A percentile compares a stretch with the other conserved stretches of the same genome.
Conservation (phyloP, 1,140 invertebrate genomes). For the Bombus picipes region DNA sequence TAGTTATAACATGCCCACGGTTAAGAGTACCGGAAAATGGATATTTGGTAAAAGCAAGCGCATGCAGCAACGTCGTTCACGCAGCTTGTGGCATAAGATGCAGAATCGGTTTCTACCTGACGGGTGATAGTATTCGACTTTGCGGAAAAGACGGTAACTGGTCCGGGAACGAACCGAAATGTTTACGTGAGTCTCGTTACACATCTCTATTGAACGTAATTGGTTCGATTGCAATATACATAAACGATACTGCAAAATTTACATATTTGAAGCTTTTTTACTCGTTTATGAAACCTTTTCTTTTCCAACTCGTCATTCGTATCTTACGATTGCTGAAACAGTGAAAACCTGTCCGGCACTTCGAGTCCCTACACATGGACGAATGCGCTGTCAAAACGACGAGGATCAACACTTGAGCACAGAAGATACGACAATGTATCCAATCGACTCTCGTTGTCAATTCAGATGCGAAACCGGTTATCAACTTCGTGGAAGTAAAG, state of each 20-base stretch:
- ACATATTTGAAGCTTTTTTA: background rate
- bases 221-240: background rate
- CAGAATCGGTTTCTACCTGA: slow-evolving; percentile 86
- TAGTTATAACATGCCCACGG: slow-evolving; percentile 85
- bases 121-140: slow-evolving; percentile 86
- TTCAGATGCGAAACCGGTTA: slow-evolving; percentile 87
- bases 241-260: background rate
- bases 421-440: slow-evolving; percentile 66
- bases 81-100: slow-evolving; percentile 88
- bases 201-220: background rate
- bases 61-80: slow-evolving; percentile 87
- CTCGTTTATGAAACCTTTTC: background rate
- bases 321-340: slow-evolving; percentile 68
- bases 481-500: slow-evolving; percentile 86
- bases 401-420: slow-evolving; percentile 70
- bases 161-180: slow-evolving; percentile 86
- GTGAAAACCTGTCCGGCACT: slow-evolving; percentile 86
- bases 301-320: background rate
- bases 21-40: slow-evolving; percentile 85
- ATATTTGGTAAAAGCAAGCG: slow-evolving; percentile 86
- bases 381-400: slow-evolving; percentile 84
- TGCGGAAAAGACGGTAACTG: slow-evolving; percentile 87
- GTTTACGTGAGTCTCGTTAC: slow-evolving; percentile 83
- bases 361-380: slow-evolving; percentile 84
- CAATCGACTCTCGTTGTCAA: slow-evolving; percentile 86